These are phyloP conservation scores for Ciona savignyi DNA, from an alignment of 23 tunicate species.

Conservation along the genomic window DNA sequence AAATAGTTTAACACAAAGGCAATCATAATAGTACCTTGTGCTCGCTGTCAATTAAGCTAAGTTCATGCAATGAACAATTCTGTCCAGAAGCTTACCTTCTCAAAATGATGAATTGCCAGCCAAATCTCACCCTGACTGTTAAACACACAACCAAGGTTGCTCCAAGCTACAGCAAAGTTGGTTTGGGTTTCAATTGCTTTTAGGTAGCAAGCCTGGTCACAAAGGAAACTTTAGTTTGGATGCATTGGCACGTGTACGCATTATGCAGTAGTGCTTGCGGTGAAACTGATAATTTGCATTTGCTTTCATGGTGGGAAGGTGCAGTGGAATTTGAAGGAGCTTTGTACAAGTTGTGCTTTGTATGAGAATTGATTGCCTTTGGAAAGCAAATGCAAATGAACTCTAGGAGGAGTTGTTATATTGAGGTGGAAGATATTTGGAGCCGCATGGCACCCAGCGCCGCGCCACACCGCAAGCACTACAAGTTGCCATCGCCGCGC, in stretches of 20 bases:
- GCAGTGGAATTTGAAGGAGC: no score
- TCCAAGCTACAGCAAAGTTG: conserved; percentile 98
- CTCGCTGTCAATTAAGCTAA: no score
- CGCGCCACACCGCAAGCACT: neutral
- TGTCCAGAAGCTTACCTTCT: conserved; percentile 38
- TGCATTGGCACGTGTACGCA: conserved; percentile 1
- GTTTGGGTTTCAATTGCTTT: conserved; percentile 99
- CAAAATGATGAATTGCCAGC: conserved; percentile 99
- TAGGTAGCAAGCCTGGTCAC: conserved; percentile 76
- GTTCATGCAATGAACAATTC: no score
- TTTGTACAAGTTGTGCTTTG: no score
- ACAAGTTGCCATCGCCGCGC: neutral
- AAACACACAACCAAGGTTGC: conserved; percentile 97
- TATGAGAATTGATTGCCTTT: no score
- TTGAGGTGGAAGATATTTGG: no score
- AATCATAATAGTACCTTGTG: no score
- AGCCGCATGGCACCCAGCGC: no score
- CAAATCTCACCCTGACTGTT: conserved; percentile 98
- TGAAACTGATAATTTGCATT: neutral
- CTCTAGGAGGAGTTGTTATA: no score
- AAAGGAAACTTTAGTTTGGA: neutral
- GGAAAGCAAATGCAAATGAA: no score
- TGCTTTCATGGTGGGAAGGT: neutral
- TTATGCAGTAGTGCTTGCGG: conserved; percentile 4
- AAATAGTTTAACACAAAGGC: no score